phyloP scores from a whole-genome alignment of 2,888 invertebrate genomes.

The Drosophila macrothrix region DNA sequence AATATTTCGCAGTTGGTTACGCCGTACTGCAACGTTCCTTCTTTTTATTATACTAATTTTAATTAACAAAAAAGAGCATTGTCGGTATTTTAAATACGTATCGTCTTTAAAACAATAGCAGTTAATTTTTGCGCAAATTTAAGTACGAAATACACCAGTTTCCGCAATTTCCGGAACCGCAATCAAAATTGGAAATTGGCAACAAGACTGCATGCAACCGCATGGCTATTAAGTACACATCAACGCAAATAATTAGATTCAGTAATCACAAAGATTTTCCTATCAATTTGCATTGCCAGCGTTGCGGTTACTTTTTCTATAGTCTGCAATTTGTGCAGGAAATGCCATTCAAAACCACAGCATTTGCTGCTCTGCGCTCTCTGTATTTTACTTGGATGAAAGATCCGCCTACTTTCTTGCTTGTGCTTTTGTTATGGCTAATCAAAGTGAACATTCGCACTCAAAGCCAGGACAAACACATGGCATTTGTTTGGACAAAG shows the following conservation, averaged over 20 bases:
- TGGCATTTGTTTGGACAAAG: conserved; percentile 37
- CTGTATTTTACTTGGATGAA: conserved; percentile 5
- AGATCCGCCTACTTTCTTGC: conserved; percentile 6
- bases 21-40: background rate
- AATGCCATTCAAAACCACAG: conserved; percentile 34
- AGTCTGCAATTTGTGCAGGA: conserved; percentile 31
- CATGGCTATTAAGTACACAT: background rate
- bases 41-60: too few species aligned
- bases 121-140: background rate
- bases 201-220: background rate
- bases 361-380: conserved; percentile 3
- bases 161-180: background rate
- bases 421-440: conserved; percentile 49
- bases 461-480: conserved; percentile 35
- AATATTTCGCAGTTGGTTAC: background rate
- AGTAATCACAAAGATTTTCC: conserved; percentile 25
- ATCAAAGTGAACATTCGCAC: conserved; percentile 54
- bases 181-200: background rate
- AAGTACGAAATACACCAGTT: background rate
- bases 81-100: background rate
- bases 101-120: background rate
- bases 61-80: background rate
- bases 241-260: conserved; percentile 12
- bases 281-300: conserved; percentile 34
- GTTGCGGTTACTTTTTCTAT: conserved; percentile 23